Conservation (phyloP, 1,140 invertebrate species). For the Rhagoletis pomonella region DNA sequence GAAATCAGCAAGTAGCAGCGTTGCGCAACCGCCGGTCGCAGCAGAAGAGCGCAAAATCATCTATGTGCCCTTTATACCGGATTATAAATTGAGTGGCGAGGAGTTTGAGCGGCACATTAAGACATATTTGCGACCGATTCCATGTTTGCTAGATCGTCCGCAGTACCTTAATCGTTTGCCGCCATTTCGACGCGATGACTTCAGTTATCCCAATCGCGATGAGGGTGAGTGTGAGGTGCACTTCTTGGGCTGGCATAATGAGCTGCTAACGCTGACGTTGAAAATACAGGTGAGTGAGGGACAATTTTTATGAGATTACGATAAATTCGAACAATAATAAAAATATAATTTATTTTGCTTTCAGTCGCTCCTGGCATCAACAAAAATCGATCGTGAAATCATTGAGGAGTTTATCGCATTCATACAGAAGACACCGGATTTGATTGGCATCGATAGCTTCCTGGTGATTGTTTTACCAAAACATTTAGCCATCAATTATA, state of each 20-base stretch:
- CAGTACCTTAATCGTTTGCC: conserved; percentile 70
- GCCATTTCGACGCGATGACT: conserved; percentile 68
- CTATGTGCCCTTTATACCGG: conserved; percentile 70
- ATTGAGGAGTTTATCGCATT: conserved; percentile 71
- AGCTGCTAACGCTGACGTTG: conserved; percentile 66
- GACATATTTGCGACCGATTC: conserved; percentile 67
- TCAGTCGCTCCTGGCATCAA: conserved; percentile 65
- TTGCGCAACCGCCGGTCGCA: neutral
- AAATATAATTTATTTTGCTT: conserved; percentile 26
- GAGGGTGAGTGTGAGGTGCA: conserved; percentile 69
- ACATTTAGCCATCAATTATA: conserved; percentile 70
- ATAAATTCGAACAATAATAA: neutral
- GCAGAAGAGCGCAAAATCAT: conserved; percentile 59
- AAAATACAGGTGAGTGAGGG: conserved; percentile 63
- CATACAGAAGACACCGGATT: conserved; percentile 69
- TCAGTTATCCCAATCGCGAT: conserved; percentile 71
- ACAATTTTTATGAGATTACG: neutral
- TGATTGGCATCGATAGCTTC: conserved; percentile 71
- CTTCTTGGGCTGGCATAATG: conserved; percentile 70
- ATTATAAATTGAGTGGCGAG: conserved; percentile 66
- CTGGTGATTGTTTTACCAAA: conserved; percentile 70
- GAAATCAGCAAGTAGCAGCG: neutral
- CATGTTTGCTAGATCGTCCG: conserved; percentile 68
- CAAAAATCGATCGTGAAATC: conserved; percentile 68
- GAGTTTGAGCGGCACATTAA: conserved; percentile 68